Percentiles rank a stretch among this genome's conserved stretches.
Conservation (phyloP, 2,113 vertebrate species). For the Zingel zingel region DNA sequence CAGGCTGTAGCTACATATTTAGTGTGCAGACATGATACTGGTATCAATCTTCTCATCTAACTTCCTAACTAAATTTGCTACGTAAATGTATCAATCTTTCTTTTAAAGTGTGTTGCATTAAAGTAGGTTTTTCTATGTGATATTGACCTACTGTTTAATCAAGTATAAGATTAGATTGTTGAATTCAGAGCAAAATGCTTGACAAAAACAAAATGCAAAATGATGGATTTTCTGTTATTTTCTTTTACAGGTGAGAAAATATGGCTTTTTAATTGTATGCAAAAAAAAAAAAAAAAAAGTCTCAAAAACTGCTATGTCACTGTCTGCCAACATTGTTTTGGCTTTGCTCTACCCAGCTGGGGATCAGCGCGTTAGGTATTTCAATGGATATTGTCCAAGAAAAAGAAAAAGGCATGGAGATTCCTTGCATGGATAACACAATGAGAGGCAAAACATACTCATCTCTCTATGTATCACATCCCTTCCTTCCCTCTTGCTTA, state of each 20-base stretch:
- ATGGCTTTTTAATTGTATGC: background rate
- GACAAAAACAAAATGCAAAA: background rate
- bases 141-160: background rate
- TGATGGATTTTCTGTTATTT: background rate
- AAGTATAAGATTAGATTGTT: background rate
- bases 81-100: background rate
- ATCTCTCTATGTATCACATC: conserved; percentile 28
- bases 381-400: background rate
- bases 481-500: conserved; percentile 45
- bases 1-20: background rate
- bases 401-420: background rate
- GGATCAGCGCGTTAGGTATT: background rate
- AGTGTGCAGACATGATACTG: background rate
- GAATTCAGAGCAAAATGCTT: conserved; percentile 4
- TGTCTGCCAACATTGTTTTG: background rate
- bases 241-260: background rate
- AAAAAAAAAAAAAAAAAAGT: background rate
- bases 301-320: conserved; percentile 9
- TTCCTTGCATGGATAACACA: conserved; percentile 6
- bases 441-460: conserved; percentile 5
- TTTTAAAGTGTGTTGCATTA: background rate
- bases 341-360: background rate
- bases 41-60: background rate
- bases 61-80: background rate
- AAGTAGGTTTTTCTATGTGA: background rate